Percentiles rank a stretch among this genome's conserved stretches.
Conservation (phyloP, 2,888 invertebrate species). For the Coenonympha glycerion region DNA sequence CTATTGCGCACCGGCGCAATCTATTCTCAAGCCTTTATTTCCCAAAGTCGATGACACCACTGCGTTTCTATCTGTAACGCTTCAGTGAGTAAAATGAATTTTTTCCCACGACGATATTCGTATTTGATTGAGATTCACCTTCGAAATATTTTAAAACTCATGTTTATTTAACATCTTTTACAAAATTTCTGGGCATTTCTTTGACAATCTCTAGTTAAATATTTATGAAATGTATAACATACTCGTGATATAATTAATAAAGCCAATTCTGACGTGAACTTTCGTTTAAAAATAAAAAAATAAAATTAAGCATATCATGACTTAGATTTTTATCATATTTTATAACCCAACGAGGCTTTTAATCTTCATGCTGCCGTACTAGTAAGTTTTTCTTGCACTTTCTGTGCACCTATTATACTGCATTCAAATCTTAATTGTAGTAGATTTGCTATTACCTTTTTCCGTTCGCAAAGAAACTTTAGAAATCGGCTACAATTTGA, state of each 20-base stretch:
- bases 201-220: too few species aligned
- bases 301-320: too few species aligned
- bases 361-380: constrained; percentile 16
- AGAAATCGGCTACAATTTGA: constrained; percentile 42
- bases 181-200: neutral
- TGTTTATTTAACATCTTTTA: neutral
- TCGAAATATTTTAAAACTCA: neutral
- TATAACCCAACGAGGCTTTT: neutral
- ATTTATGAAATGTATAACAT: too few species aligned
- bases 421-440: constrained; percentile 21
- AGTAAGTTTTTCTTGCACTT: constrained; percentile 12
- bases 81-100: constrained; percentile 32
- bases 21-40: constrained; percentile 24
- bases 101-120: constrained; percentile 33
- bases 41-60: constrained; percentile 30
- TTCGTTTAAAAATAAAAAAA: too few species aligned
- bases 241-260: too few species aligned
- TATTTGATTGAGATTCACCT: constrained; percentile 3
- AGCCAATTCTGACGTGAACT: too few species aligned
- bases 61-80: constrained; percentile 30
- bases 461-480: constrained; percentile 29
- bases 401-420: constrained; percentile 17
- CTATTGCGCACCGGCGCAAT: constrained; percentile 17
- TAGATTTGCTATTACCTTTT: constrained; percentile 21
- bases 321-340: neutral